phyloP scores from a whole-genome alignment of 2,797 vertebrate genomes.

The Pseudopleuronectes americanus region DNA sequence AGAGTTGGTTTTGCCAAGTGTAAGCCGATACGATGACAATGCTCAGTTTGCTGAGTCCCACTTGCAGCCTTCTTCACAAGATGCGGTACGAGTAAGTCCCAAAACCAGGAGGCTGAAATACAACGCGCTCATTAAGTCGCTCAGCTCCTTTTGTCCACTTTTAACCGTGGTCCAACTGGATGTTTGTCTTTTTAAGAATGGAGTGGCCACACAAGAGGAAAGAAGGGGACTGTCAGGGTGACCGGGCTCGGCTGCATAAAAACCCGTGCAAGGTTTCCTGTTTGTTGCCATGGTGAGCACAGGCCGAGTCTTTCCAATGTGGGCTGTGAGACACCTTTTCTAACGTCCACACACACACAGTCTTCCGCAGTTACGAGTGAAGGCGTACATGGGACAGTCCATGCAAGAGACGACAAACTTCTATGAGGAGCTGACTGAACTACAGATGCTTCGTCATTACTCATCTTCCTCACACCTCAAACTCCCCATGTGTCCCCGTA shows the following conservation, averaged over 20 bases:
- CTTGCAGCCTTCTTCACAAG: constrained; percentile 52
- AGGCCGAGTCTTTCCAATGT: constrained; percentile 60
- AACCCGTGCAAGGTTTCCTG: constrained; percentile 68
- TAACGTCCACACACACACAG: constrained; percentile 26
- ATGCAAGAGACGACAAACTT: constrained; percentile 52
- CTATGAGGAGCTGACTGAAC: constrained; percentile 55
- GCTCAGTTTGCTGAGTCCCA: constrained; percentile 44
- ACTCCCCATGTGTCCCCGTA: background rate
- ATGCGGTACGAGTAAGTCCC: constrained; percentile 39
- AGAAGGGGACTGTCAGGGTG: constrained; percentile 58
- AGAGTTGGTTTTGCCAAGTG: constrained; percentile 46
- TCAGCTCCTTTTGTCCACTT: constrained; percentile 64
- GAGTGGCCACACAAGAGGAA: constrained; percentile 72
- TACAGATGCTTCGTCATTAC: constrained; percentile 52
- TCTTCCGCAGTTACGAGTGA: constrained; percentile 10
- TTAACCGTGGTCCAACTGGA: constrained; percentile 63
- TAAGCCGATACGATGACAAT: constrained; percentile 65
- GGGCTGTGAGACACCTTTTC: constrained; percentile 68
- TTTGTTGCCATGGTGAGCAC: constrained; percentile 69
- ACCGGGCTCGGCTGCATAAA: constrained; percentile 62
- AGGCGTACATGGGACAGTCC: constrained; percentile 9
- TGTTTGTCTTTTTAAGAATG: constrained; percentile 68
- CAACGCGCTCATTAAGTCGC: constrained; percentile 47
- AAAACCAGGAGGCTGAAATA: constrained; percentile 56
- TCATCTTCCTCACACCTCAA: constrained; percentile 3